Percentiles rank a stretch among this genome's conserved stretches.
These are phyloP conservation scores for Hyles euphorbiae DNA, from an alignment of 1,140 invertebrate genomes.

Conservation along the genomic window DNA sequence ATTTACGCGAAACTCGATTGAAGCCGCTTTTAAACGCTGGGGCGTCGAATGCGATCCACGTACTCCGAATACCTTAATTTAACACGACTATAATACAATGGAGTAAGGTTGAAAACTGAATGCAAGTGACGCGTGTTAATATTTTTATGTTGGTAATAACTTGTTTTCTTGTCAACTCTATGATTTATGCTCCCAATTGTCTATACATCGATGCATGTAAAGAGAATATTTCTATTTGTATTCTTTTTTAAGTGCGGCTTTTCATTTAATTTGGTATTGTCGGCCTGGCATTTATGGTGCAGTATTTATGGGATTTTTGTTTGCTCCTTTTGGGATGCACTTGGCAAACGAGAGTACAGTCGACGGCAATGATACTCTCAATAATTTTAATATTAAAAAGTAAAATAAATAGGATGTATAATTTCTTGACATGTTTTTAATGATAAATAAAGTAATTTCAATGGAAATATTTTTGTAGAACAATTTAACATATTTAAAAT, in stretches of 20 bases:
- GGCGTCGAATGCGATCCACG: constrained; percentile 48
- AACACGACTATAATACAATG: background rate
- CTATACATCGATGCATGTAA: constrained; percentile 64
- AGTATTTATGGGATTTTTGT: constrained; percentile 44
- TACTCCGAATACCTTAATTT: constrained; percentile 1
- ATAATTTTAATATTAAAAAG: too few relatives aligned
- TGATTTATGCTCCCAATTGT: constrained; percentile 69
- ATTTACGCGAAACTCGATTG: constrained; percentile 67
- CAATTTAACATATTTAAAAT: too few relatives aligned
- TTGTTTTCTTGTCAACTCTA: constrained; percentile 67
- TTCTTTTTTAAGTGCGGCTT: constrained; percentile 40
- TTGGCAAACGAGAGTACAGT: too few relatives aligned
- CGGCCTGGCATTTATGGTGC: constrained; percentile 52
- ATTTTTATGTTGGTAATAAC: constrained; percentile 29
- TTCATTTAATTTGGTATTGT: constrained; percentile 69
- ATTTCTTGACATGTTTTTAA: too few relatives aligned
- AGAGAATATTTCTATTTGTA: constrained; percentile 65
- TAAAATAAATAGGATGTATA: too few relatives aligned
- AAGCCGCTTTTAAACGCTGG: constrained; percentile 60
- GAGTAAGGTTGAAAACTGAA: constrained; percentile 23
- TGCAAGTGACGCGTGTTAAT: constrained; percentile 12
- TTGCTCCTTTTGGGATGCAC: constrained; percentile 9
- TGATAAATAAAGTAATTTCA: constrained; percentile 1
- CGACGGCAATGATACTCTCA: too few relatives aligned
- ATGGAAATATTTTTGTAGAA: background rate